Percentiles rank a stretch among this genome's conserved stretches.
phyloP scores from a whole-genome alignment of 2,797 vertebrate genomes.

The Coregonus sp. region DNA sequence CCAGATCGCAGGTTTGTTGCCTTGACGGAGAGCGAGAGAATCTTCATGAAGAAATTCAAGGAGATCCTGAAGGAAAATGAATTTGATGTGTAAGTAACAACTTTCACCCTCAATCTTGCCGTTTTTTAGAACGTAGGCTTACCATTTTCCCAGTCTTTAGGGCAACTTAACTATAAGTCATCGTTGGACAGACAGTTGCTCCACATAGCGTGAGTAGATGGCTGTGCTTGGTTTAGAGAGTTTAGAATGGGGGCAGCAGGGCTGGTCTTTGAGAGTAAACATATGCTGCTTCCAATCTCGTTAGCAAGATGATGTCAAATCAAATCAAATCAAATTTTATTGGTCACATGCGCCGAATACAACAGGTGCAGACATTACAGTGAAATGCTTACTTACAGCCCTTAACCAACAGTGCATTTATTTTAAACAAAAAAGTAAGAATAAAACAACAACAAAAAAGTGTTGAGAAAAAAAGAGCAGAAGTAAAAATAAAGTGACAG shows the following conservation, averaged over 20 bases:
- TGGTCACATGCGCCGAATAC: no score
- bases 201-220: slow-evolving; percentile 1
- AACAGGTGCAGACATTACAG: no score
- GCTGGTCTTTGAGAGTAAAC: slow-evolving; percentile 23
- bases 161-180: slow-evolving; percentile 11
- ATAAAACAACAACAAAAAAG: no score
- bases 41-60: slow-evolving; percentile 91
- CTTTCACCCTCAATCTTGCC: neutral
- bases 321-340: no score
- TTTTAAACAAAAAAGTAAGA: no score
- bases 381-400: no score
- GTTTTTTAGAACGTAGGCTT: neutral
- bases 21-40: slow-evolving; percentile 87
- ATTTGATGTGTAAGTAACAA: slow-evolving; percentile 87
- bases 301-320: slow-evolving; percentile 10
- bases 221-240: slow-evolving; percentile 5
- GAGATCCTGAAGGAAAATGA: slow-evolving; percentile 92
- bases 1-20: slow-evolving; percentile 84
- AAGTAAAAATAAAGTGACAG: no score
- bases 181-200: neutral
- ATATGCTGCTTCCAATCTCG: slow-evolving; percentile 25
- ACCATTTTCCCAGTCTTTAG: neutral
- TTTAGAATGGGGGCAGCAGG: neutral
- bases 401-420: no score
- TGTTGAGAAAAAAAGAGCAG: no score